phyloP scores from a whole-genome alignment of 2,888 invertebrate species.

The Trichopoda pennipes region DNA sequence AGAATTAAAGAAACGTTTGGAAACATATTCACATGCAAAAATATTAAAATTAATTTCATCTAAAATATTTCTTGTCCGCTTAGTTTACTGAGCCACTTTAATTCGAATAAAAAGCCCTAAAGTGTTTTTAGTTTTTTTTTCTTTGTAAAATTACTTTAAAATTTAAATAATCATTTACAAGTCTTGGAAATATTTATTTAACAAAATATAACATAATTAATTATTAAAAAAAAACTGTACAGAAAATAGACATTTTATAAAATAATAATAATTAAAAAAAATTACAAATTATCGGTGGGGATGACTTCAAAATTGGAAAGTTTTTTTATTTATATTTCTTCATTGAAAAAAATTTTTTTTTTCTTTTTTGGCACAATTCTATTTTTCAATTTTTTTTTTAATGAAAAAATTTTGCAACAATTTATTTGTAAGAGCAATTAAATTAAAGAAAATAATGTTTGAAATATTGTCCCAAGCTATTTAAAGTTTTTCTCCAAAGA shows the following conservation, averaged over 20 bases:
- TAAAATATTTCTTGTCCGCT: not conserved
- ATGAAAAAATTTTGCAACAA: conserved; percentile 25
- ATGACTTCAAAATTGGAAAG: conserved; percentile 60
- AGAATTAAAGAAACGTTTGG: no score
- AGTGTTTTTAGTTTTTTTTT: conserved; percentile 6
- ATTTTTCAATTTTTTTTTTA: conserved; percentile 31
- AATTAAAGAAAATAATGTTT: conserved; percentile 25
- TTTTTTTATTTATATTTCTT: not conserved
- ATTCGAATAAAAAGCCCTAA: not conserved
- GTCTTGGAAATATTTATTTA: conserved; percentile 53
- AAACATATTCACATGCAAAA: no score
- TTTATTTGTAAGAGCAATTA: conserved; percentile 25
- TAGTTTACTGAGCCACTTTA: conserved; percentile 13
- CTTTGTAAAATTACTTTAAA: conserved; percentile 42
- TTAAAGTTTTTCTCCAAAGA: conserved; percentile 65
- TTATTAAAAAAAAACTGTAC: conserved; percentile 40
- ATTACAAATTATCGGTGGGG: conserved; percentile 67
- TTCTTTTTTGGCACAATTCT: conserved; percentile 64
- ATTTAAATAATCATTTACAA: conserved; percentile 54
- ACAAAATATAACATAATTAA: conserved; percentile 63
- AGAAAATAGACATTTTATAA: conserved; percentile 33
- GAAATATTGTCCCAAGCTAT: conserved; percentile 56
- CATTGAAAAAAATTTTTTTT: conserved; percentile 36
- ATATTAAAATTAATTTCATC: no score
- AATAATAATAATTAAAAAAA: conserved; percentile 35